These are phyloP conservation scores for Glossophaga mutica DNA, from an alignment of 2,797 vertebrate genomes.

Conservation along the genomic window DNA sequence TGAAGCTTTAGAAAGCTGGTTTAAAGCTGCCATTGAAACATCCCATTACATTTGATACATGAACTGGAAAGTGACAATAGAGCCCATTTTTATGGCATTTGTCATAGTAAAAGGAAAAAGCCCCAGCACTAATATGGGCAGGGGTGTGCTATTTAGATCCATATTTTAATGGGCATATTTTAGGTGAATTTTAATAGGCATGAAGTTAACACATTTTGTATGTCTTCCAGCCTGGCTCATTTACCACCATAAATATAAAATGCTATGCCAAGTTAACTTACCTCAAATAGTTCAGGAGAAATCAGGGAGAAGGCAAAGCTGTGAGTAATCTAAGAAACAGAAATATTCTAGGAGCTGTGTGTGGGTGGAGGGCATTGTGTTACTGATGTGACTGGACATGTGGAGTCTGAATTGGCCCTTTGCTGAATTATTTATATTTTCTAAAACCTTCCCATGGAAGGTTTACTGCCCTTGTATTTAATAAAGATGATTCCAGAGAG, in stretches of 20 bases:
- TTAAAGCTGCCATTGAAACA: conserved; percentile 18
- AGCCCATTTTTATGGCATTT: not conserved
- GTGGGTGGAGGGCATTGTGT: not conserved
- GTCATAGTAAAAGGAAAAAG: not conserved
- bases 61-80: not conserved
- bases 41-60: not conserved
- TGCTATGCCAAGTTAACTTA: not conserved
- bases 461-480: conserved; percentile 21
- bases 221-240: conserved; percentile 14
- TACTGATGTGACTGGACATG: not conserved
- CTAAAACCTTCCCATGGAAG: conserved; percentile 14
- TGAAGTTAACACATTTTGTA: conserved; percentile 36
- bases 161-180: conserved; percentile 3
- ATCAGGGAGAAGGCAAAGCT: conserved; percentile 18
- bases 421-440: conserved; percentile 56
- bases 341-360: not conserved
- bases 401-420: not conserved
- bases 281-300: not conserved
- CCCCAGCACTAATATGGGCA: not conserved
- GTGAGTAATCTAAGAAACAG: not conserved
- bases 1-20: conserved; percentile 23
- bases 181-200: conserved; percentile 32
- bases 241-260: conserved; percentile 30
- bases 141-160: conserved; percentile 34
- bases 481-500: not conserved